Conservation (phyloP, 2,113 vertebrate species). For the Podarcis cretensis region DNA sequence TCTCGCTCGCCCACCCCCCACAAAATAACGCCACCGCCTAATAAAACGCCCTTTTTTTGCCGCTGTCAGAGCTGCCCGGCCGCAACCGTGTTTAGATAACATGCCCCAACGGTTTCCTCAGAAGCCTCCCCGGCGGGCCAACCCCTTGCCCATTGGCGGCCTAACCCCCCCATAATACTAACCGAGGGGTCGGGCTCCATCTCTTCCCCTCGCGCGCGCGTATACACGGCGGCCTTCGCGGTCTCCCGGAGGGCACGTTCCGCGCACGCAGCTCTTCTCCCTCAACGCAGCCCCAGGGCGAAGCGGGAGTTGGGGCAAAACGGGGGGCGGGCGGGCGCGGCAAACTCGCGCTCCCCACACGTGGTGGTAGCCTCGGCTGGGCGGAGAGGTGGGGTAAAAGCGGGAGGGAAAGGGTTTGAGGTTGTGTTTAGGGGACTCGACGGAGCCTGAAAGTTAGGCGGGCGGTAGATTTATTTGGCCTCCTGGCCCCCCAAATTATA, state of each 20-base stretch:
- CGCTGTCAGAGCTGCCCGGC: neutral
- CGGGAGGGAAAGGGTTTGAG: too few species aligned
- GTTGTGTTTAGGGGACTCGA: neutral
- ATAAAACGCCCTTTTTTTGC: neutral
- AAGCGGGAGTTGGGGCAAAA: neutral
- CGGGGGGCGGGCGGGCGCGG: neutral
- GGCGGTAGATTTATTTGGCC: neutral
- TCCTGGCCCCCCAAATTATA: too few species aligned
- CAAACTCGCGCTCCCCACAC: neutral
- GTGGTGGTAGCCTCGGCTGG: neutral
- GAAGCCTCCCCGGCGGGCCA: too few species aligned
- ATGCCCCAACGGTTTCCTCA: neutral
- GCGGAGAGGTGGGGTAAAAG: neutral
- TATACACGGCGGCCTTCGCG: neutral
- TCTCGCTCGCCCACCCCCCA: too few species aligned
- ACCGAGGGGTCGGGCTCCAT: constrained; percentile 63
- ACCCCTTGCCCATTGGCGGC: too few species aligned
- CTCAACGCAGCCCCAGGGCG: neutral
- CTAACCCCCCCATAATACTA: neutral
- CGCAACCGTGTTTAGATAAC: too few species aligned
- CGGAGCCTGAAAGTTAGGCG: neutral
- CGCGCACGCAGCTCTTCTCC: constrained; percentile 33
- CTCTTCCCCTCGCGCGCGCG: neutral
- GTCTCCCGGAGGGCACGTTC: constrained; percentile 25
- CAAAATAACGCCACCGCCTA: neutral